Evolutionary conservation across 1,140 invertebrate genomes (phyloP).

Genomic region (Globodera ellingtonae): DNA sequence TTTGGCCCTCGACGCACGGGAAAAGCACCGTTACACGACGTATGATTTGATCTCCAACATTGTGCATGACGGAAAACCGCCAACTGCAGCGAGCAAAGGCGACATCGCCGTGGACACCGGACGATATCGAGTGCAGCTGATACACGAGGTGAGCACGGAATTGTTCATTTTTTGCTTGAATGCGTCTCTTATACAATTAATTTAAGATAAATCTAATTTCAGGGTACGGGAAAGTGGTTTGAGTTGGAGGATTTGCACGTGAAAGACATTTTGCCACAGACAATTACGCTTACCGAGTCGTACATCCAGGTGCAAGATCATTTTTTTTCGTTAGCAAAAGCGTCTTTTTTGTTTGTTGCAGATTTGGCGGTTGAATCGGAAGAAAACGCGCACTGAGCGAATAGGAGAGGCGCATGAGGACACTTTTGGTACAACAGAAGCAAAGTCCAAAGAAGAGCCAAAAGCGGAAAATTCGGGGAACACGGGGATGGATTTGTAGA

Average conservation of each 20-base stretch:
- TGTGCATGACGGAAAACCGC: conserved; percentile 93
- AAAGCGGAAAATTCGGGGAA: conserved; percentile 11
- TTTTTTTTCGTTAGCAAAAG: conserved; percentile 13
- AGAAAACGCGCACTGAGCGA: conserved; percentile 50
- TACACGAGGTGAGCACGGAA: conserved; percentile 80
- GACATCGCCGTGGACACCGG: conserved; percentile 68
- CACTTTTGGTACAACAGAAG: conserved; percentile 1
- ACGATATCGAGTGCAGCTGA: conserved; percentile 90
- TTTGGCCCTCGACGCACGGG: conserved; percentile 70
- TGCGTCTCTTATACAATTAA: neutral
- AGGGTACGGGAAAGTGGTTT: conserved; percentile 79
- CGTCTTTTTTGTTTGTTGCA: conserved; percentile 24
- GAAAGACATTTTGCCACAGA: conserved; percentile 94
- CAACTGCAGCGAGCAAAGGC: conserved; percentile 25
- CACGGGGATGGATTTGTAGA: neutral
- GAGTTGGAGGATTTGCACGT: conserved; percentile 99
- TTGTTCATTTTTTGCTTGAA: too few relatives aligned
- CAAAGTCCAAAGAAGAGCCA: neutral
- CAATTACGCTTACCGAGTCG: conserved; percentile 97
- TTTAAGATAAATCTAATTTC: conserved; percentile 23
- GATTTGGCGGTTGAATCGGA: conserved; percentile 53
- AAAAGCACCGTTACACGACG: conserved; percentile 78
- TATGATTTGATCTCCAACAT: conserved; percentile 98
- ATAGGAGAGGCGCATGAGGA: conserved; percentile 45
- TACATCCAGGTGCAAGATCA: conserved; percentile 80